Evolutionary conservation across 2,888 invertebrate genomes (phyloP).

Genomic region (Synanthedon andrenaeformis): DNA sequence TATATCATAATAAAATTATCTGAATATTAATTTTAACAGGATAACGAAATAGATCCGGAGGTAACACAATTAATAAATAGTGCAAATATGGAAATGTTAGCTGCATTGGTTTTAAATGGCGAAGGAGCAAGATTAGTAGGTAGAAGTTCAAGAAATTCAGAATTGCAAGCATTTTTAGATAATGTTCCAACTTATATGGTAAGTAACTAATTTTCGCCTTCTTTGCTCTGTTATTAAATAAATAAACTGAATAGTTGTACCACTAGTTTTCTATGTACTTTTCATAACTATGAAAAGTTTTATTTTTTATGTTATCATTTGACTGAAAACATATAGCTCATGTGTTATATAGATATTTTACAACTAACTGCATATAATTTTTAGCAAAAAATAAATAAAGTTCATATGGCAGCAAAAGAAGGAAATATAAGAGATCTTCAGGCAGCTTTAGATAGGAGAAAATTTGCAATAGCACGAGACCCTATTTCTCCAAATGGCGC

Average conservation of each 20-base stretch:
- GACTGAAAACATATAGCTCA: too few relatives aligned
- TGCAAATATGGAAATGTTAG: conserved; percentile 91
- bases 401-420: conserved; percentile 86
- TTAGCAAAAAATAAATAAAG: conserved; percentile 89
- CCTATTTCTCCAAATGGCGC: conserved; percentile 85
- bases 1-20: neutral
- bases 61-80: conserved; percentile 75
- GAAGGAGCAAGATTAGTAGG: conserved; percentile 84
- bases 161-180: conserved; percentile 87
- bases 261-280: neutral
- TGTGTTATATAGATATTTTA: neutral
- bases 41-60: conserved; percentile 72
- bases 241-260: neutral
- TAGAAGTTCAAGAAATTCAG: conserved; percentile 77
- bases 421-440: conserved; percentile 88
- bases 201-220: conserved; percentile 17
- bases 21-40: conserved; percentile 28
- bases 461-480: conserved; percentile 91
- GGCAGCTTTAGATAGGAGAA: conserved; percentile 86
- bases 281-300: neutral
- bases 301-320: neutral
- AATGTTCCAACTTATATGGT: conserved; percentile 92
- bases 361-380: conserved; percentile 10
- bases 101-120: conserved; percentile 88
- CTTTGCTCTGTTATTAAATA: neutral